phyloP scores from a whole-genome alignment of 1,140 invertebrate species.

The Drosophila lacteicornis region DNA sequence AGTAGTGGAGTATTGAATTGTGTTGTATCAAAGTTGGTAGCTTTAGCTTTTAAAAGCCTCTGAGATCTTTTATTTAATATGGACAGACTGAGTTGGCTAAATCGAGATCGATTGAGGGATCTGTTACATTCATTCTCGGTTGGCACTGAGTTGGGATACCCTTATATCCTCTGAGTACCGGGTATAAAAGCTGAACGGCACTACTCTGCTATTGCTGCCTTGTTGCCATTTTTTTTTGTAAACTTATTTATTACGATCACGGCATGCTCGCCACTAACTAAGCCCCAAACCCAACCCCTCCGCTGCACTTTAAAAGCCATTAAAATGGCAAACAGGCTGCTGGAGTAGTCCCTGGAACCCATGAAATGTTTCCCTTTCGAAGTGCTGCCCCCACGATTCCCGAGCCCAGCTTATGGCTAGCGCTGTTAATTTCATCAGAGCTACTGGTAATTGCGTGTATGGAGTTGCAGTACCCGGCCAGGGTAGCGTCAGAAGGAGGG shows the following conservation, averaged over 20 bases:
- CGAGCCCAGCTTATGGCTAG: slow-evolving; percentile 6
- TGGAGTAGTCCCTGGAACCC: slow-evolving; percentile 16
- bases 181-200: neutral
- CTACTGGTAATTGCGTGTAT: slow-evolving; percentile 79
- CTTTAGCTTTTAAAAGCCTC: too few relatives aligned
- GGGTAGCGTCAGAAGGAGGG: slow-evolving; percentile 3
- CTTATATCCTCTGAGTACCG: too few relatives aligned
- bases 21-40: too few relatives aligned
- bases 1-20: too few relatives aligned
- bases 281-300: slow-evolving; percentile 9
- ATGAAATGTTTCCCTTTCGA: slow-evolving; percentile 20
- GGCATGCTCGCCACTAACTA: slow-evolving; percentile 24
- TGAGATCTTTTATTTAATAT: too few relatives aligned
- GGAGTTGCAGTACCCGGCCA: slow-evolving; percentile 54
- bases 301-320: slow-evolving; percentile 79
- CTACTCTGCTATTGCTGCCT: neutral
- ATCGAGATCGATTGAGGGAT: too few relatives aligned
- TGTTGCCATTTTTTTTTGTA: slow-evolving; percentile 10
- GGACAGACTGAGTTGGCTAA: too few relatives aligned
- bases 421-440: slow-evolving; percentile 81
- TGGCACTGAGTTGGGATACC: too few relatives aligned
- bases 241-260: slow-evolving; percentile 48
- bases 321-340: slow-evolving; percentile 70
- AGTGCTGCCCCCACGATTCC: slow-evolving; percentile 4
- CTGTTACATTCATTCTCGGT: too few relatives aligned